These are phyloP conservation scores for Genyomyrus donnyi DNA, from an alignment of 2,113 vertebrate genomes.

Conservation along the genomic window DNA sequence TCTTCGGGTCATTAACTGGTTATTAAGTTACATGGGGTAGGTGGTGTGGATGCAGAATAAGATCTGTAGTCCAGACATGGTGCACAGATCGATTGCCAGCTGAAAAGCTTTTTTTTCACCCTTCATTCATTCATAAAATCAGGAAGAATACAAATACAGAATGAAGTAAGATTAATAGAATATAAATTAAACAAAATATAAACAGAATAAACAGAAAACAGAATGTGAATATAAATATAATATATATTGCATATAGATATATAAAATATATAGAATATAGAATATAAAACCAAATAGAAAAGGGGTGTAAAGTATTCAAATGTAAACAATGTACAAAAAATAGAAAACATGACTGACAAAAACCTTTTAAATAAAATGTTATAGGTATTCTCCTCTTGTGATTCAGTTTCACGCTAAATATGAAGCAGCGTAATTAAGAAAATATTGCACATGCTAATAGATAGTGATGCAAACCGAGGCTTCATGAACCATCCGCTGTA, in stretches of 20 bases:
- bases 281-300: background rate
- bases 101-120: background rate
- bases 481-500: background rate
- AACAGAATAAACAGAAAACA: background rate
- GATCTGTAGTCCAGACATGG: background rate
- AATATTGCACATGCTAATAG: background rate
- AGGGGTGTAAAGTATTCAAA: background rate
- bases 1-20: background rate
- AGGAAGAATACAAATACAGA: background rate
- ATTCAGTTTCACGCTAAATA: background rate
- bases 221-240: background rate
- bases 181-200: background rate
- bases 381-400: background rate
- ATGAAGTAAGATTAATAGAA: background rate
- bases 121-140: background rate
- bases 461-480: background rate
- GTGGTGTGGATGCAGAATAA: background rate
- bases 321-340: background rate
- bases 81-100: background rate
- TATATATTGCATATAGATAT: background rate
- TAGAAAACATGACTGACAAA: background rate
- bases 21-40: background rate
- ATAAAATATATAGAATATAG: background rate
- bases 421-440: background rate
- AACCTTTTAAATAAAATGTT: background rate